Evolutionary conservation across 2,888 invertebrate species (phyloP), one percentile per base, ranked within the genome.

Genomic region (Nephrotoma flavescens): DNA sequence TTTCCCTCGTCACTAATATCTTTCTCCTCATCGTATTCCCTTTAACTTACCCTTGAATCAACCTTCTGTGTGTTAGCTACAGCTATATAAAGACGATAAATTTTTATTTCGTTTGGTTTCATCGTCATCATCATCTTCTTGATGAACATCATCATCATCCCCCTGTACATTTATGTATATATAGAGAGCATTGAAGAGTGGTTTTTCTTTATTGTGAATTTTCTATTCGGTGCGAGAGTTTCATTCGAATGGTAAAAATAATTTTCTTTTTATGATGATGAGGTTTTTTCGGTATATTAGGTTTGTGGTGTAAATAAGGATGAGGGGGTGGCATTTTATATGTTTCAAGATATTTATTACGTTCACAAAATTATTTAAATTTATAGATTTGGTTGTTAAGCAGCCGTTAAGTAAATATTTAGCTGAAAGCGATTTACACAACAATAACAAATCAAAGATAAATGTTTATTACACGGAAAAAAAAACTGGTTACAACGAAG

Each of bases 41-140:
- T 84, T 84, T 84, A 84, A 42, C n/a, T 84, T 84, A 84, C 84
- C 84, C 84, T 84, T 84, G 84, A 42, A 84, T n/a, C 84, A 84
- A 84, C 84, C 84, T 84, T 71, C 42, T 84, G n/a, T 41, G 19
- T 11, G 57, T n/a, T 71, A 71, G 71, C 31, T 31, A 31, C 31
- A 71, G 71, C 31, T 31, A 31, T 19, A 19, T 19, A 71, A 71
- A 71, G 71, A 71, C 71, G 71, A 71, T 71, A 71, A 71, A 42
- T 84, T 84, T 84, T 42, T 84, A 42, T 84, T 84, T 84, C 84
- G 42, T 84, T 84, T 42, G 41, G 41, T 42, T 84, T 9, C 84
- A 42, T 84, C 84, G 41, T 84, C 84, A 42, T 84, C 84, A 42
- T 84, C 84, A 42, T 84, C 42, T 42, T 84, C 84, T 42, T 84